Percentiles rank a stretch among this genome's conserved stretches.
Evolutionary conservation across 2,797 vertebrate genomes (phyloP).

Genomic region (Microtus obscurus): DNA sequence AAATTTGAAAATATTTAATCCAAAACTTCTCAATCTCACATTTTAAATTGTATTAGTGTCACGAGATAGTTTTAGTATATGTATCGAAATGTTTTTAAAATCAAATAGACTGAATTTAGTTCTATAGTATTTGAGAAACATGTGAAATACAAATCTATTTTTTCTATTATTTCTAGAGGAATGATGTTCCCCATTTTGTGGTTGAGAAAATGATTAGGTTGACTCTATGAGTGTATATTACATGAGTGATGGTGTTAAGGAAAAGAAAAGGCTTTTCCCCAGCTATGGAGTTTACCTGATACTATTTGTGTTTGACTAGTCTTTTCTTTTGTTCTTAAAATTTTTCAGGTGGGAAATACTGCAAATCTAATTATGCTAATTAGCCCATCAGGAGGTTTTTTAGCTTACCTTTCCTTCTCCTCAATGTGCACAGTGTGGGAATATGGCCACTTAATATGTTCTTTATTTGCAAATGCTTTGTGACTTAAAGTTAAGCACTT

Average conservation of each 20-base stretch:
- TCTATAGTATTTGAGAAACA: slow-evolving; percentile 18
- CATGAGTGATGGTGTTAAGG: background rate
- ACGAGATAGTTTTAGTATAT: background rate
- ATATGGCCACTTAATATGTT: slow-evolving; percentile 65
- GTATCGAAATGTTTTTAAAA: background rate
- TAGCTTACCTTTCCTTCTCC: background rate
- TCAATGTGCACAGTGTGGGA: background rate
- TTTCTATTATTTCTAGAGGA: background rate
- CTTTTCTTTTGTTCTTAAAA: slow-evolving; percentile 44
- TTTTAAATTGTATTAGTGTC: background rate
- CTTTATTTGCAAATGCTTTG: slow-evolving; percentile 21
- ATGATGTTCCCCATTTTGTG: background rate
- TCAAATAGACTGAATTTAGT: background rate
- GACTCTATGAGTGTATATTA: background rate
- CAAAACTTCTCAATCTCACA: background rate
- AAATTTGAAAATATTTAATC: background rate
- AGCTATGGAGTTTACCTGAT: background rate
- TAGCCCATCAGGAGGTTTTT: background rate
- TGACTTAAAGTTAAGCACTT: slow-evolving; percentile 52
- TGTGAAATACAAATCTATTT: background rate
- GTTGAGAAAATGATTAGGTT: background rate
- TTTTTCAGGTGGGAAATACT: slow-evolving; percentile 24
- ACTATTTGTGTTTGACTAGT: background rate
- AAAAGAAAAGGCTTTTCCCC: background rate
- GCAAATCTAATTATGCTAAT: slow-evolving; percentile 49